Conservation (phyloP, 64 coral and sea anemone species). For the Trachythela sp. region DNA sequence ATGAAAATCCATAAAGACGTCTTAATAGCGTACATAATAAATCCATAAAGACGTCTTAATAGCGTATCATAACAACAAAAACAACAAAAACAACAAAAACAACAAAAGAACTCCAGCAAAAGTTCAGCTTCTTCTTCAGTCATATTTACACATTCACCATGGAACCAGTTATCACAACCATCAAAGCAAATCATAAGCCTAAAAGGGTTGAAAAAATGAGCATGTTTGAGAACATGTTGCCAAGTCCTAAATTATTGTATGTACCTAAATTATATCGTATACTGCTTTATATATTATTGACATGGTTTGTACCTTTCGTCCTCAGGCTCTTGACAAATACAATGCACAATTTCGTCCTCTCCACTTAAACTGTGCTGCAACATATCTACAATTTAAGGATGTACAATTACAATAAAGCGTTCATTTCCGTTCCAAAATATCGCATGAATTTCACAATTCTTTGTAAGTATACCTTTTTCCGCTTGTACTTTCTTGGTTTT, state of each 20-base stretch:
- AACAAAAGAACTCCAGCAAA: constrained; percentile 12
- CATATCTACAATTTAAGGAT: neutral
- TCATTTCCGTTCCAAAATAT: neutral
- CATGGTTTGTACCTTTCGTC: neutral
- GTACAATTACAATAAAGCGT: neutral
- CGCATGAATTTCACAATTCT: neutral
- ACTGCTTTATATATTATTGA: neutral
- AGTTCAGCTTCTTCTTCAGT: constrained; percentile 25
- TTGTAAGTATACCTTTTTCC: neutral
- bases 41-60: too few relatives aligned
- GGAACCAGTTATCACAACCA: constrained; percentile 10
- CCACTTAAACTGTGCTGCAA: neutral
- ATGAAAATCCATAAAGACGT: neutral
- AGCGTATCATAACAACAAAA: too few relatives aligned
- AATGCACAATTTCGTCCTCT: neutral
- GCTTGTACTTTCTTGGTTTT: constrained; percentile 22
- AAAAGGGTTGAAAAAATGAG: neutral
- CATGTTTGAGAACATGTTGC: neutral
- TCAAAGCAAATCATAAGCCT: constrained; percentile 20
- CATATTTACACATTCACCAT: constrained; percentile 23
- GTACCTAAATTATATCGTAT: neutral
- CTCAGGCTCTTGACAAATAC: constrained; percentile 25
- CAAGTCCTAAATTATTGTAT: neutral
- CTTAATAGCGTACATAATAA: neutral
- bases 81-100: neutral